Evolutionary conservation across 2,797 vertebrate genomes (phyloP).

Genomic region (Rhodeus uyekii): DNA sequence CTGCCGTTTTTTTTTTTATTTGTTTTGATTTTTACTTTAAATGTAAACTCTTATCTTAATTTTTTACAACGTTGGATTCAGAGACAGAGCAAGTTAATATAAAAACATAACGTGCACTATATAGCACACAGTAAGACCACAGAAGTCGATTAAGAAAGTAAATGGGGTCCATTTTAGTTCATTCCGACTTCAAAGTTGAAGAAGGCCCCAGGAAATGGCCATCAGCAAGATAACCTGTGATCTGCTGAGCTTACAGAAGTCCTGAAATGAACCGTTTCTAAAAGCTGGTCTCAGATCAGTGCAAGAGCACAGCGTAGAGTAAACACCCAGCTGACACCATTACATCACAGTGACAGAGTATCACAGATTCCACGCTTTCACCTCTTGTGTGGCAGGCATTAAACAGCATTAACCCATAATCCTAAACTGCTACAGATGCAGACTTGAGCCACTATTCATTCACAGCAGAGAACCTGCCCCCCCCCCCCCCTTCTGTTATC

Average conservation of each 20-base stretch:
- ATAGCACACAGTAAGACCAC: background rate
- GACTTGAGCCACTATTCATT: conserved; percentile 66
- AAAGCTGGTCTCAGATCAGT: conserved; percentile 30
- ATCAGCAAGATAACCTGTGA: conserved; percentile 21
- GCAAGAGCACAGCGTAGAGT: conserved; percentile 1
- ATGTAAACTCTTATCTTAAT: no score
- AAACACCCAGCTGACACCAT: conserved; percentile 42
- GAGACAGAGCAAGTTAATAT: no score
- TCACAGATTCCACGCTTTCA: conserved; percentile 48
- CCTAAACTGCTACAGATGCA: conserved; percentile 73
- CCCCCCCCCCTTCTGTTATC: conserved; percentile 11
- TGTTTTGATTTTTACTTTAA: no score
- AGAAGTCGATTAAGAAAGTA: background rate
- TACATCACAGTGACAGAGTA: conserved; percentile 29
- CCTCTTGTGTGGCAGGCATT: conserved; percentile 56
- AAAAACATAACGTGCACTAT: background rate
- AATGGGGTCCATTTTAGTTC: background rate
- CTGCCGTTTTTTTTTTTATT: background rate
- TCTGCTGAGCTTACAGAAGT: background rate
- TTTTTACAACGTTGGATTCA: no score
- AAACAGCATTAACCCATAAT: conserved; percentile 62
- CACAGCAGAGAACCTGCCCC: conserved; percentile 68
- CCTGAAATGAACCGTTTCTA: background rate
- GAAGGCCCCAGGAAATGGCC: background rate
- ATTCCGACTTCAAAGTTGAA: background rate